Evolutionary conservation across 1,140 invertebrate species (phyloP), one percentile per base, ranked within the genome.

Genomic region (Linepithema humile): DNA sequence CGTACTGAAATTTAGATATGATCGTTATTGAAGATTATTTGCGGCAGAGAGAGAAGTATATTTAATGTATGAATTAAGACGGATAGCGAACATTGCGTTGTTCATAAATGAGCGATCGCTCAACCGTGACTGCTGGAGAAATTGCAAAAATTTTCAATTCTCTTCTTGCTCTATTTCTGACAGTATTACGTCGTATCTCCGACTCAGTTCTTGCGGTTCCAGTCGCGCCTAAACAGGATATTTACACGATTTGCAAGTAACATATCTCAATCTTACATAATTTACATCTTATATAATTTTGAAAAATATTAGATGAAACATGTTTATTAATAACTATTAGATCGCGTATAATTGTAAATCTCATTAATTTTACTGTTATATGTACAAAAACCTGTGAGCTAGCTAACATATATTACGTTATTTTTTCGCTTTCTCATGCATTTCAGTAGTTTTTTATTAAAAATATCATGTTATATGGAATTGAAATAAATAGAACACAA

Each of bases 131-230:
- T 50, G 35, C 6, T 29, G 48, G 75, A 43, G 75, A 80, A 32
- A 69, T 80, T 69, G 26, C 48, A 80, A 69, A 69, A 69, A 69
- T 80, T 80, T 55, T 43, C 35, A 40, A 17, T 69, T 55, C 75
- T 20, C 48, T 80, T 57, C 48, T 69, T 35, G 64, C 75, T 80
- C 75, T 80, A 80, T 80, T 80, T 80, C 64, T 69, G 26, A 12
- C 17, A n/a, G 23, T 43, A 55, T 69, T 55, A 12, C 23, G 38
- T 48, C 62, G 62, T 38, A 38, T 38, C 10, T 10, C 45, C n/a
- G 64, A 29, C 59, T 32, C 23, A n/a, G 17, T 55, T 69, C 35
- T 32, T 65, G 65, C n/a, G 26, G 26, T 29, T 62, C 35, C 20
- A 43, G 32, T 20, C 57, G 17, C 55, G 29, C 20, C 29, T 77